Percentiles rank a stretch among this genome's conserved stretches.
Conservation (phyloP, 2,888 invertebrate genomes). For the Euplagia quadripunctaria region DNA sequence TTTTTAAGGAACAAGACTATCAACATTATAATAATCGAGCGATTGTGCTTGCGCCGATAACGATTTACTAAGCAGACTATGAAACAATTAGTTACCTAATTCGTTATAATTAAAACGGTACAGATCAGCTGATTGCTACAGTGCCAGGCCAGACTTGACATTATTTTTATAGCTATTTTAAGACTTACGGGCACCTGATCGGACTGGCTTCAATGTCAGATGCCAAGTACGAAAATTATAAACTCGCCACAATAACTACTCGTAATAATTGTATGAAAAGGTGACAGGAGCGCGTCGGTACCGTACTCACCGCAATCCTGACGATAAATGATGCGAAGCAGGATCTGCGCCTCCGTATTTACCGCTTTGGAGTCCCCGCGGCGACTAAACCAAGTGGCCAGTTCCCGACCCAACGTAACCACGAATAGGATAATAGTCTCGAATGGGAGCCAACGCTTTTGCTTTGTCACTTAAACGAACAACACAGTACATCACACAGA, state of each 20-base stretch:
- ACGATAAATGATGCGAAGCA: slow-evolving; percentile 84
- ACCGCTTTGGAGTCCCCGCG: slow-evolving; percentile 85
- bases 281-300: slow-evolving; percentile 42
- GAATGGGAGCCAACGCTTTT: slow-evolving; percentile 79
- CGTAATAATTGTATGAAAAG: slow-evolving; percentile 47
- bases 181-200: slow-evolving; percentile 84
- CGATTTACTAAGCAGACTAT: slow-evolving; percentile 59
- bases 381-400: slow-evolving; percentile 82
- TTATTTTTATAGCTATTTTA: slow-evolving; percentile 86
- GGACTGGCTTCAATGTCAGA: slow-evolving; percentile 83
- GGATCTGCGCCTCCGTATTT: slow-evolving; percentile 86
- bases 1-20: slow-evolving; percentile 68
- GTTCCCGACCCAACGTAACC: slow-evolving; percentile 83
- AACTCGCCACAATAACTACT: slow-evolving; percentile 40
- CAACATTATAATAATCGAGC: slow-evolving; percentile 63
- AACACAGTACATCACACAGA: slow-evolving; percentile 78
- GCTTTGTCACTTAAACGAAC: slow-evolving; percentile 84
- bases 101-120: slow-evolving; percentile 80
- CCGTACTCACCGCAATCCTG: slow-evolving; percentile 85
- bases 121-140: slow-evolving; percentile 84
- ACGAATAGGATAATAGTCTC: slow-evolving; percentile 85
- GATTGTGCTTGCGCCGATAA: slow-evolving; percentile 67
- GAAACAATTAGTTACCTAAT: slow-evolving; percentile 77
- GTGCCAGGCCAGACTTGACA: slow-evolving; percentile 84
- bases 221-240: slow-evolving; percentile 62